Conservation (phyloP, 2,888 invertebrate genomes). For the Dugesia japonica region DNA sequence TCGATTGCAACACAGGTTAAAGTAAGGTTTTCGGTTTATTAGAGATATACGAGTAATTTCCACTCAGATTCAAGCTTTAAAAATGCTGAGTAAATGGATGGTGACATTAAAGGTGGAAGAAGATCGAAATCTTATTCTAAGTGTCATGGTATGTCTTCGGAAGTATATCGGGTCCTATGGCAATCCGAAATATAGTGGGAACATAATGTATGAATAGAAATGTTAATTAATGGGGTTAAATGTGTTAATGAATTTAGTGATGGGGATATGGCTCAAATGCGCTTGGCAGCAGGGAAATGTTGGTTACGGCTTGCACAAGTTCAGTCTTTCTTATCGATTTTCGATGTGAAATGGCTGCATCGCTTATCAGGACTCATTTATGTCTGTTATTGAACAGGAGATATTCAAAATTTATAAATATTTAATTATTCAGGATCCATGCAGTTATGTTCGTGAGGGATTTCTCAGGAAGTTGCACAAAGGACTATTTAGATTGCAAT, state of each 20-base stretch:
- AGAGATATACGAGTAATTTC: no score
- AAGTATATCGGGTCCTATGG: background rate
- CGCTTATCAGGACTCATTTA: background rate
- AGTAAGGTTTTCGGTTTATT: background rate
- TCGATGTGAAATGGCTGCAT: constrained; percentile 16
- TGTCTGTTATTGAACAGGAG: constrained; percentile 2
- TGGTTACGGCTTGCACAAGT: constrained; percentile 59
- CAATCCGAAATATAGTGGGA: background rate
- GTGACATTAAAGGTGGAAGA: background rate
- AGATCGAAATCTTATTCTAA: background rate
- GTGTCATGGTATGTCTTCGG: background rate
- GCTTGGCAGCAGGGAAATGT: constrained; percentile 77
- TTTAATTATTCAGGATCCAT: constrained; percentile 43
- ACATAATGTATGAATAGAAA: background rate
- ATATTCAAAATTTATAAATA: background rate
- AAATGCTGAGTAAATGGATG: background rate
- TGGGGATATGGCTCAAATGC: constrained; percentile 72
- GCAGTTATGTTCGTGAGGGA: constrained; percentile 59
- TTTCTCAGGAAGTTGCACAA: constrained; percentile 82
- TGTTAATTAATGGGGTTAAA: no score
- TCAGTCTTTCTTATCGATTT: background rate
- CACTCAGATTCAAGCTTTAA: background rate
- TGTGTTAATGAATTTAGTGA: no score
- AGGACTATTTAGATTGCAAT: constrained; percentile 54
- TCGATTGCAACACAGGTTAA: background rate